These are phyloP conservation scores for Drosophila prostipennis DNA, from an alignment of 2,888 invertebrate genomes.

Conservation along the genomic window DNA sequence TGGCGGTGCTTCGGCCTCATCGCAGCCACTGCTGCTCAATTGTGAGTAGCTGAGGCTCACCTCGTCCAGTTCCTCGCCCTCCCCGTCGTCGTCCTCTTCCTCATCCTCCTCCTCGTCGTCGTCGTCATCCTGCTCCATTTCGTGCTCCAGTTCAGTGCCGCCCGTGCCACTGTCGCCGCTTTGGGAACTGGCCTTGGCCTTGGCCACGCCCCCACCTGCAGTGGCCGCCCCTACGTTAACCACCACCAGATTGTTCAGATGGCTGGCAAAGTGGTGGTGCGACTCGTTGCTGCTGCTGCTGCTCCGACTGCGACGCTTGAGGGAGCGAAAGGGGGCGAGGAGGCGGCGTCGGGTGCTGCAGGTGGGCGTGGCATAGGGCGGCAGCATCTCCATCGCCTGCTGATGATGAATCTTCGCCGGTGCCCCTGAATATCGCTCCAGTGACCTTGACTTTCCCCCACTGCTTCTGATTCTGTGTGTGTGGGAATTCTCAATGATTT, in stretches of 20 bases:
- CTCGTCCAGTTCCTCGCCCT: constrained; percentile 67
- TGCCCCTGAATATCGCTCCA: constrained; percentile 81
- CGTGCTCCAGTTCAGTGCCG: constrained; percentile 81
- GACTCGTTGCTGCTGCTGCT: constrained; percentile 81
- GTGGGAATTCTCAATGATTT: constrained; percentile 67
- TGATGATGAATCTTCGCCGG: constrained; percentile 61
- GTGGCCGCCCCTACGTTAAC: constrained; percentile 52
- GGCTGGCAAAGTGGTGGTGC: constrained; percentile 53
- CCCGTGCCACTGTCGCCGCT: constrained; percentile 82
- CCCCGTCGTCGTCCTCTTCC: constrained; percentile 49
- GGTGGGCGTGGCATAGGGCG: constrained; percentile 72
- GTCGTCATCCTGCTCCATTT: constrained; percentile 67
- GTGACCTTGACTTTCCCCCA: constrained; percentile 80
- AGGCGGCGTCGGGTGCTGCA: constrained; percentile 74
- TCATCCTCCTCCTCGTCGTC: constrained; percentile 51
- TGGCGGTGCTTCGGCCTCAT: constrained; percentile 55
- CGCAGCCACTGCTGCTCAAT: constrained; percentile 76
- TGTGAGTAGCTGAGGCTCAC: constrained; percentile 81
- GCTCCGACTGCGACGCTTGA: constrained; percentile 82
- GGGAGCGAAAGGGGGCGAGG: constrained; percentile 79
- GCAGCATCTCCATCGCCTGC: constrained; percentile 40
- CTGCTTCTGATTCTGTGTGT: constrained; percentile 40
- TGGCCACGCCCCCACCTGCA: constrained; percentile 43
- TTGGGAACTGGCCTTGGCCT: constrained; percentile 75
- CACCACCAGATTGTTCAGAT: constrained; percentile 56